Evolutionary conservation across 1,140 invertebrate species (phyloP).

Genomic region (Chrysoperla carnea): DNA sequence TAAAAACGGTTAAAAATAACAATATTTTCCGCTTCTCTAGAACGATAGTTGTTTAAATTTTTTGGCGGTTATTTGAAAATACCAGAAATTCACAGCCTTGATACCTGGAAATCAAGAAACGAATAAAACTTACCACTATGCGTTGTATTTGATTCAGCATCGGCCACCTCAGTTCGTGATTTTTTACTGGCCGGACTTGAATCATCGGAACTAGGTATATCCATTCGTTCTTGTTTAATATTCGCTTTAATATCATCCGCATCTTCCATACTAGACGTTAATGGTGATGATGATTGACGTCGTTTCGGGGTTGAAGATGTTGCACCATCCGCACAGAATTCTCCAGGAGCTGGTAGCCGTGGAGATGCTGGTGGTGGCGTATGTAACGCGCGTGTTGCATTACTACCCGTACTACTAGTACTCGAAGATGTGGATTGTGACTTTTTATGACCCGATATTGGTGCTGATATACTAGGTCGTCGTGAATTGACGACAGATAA

Average conservation of each 20-base stretch:
- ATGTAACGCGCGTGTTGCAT: slow-evolving; percentile 32
- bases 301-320: slow-evolving; percentile 53
- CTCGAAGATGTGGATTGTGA: slow-evolving; percentile 11
- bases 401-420: slow-evolving; percentile 10
- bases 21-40: too few relatives aligned
- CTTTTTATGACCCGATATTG: slow-evolving; percentile 41
- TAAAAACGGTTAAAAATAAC: too few relatives aligned
- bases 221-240: slow-evolving; percentile 51
- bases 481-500: slow-evolving; percentile 49
- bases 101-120: neutral
- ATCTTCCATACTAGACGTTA: slow-evolving; percentile 32
- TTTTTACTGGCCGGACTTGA: slow-evolving; percentile 31
- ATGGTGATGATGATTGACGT: slow-evolving; percentile 39
- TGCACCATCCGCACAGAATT: slow-evolving; percentile 41
- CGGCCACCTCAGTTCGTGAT: slow-evolving; percentile 58
- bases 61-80: neutral
- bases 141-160: slow-evolving; percentile 75
- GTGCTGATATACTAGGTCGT: slow-evolving; percentile 56
- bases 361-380: slow-evolving; percentile 43
- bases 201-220: slow-evolving; percentile 34
- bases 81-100: neutral
- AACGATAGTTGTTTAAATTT: too few relatives aligned
- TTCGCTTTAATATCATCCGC: slow-evolving; percentile 51
- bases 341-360: slow-evolving; percentile 33
- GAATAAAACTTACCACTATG: slow-evolving; percentile 56